phyloP scores from a whole-genome alignment of 35 echinoderm and acorn worm genomes.

The Holothuria glaberrima region DNA sequence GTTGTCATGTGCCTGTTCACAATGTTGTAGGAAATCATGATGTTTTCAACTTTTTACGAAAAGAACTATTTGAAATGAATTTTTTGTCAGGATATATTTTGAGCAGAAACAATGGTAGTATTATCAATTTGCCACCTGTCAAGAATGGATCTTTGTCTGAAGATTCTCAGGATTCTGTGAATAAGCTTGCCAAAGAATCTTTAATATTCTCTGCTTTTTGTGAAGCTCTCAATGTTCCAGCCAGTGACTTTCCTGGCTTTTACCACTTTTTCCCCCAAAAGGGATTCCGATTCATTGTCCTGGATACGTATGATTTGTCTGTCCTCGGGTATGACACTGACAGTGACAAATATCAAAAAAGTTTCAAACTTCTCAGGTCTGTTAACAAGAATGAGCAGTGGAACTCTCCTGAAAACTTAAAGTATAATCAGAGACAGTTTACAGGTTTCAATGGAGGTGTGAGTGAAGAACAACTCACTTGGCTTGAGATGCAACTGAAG shows the following conservation, averaged over 20 bases:
- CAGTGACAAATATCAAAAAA: conserved; percentile 16
- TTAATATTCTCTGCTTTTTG: conserved; percentile 9
- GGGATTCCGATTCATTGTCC: conserved; percentile 67
- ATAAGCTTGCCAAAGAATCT: not conserved
- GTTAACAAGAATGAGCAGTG: conserved; percentile 52
- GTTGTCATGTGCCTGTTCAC: conserved; percentile 58
- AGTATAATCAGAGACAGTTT: conserved; percentile 19
- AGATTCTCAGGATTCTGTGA: not conserved
- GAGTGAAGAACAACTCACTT: conserved; percentile 69
- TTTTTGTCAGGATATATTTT: conserved; percentile 53
- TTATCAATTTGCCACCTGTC: not conserved
- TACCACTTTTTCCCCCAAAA: conserved; percentile 78
- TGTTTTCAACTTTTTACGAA: conserved; percentile 80
- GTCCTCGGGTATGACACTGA: conserved; percentile 59
- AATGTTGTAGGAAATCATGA: conserved; percentile 90
- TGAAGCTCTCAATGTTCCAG: not conserved
- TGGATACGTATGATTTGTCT: conserved; percentile 64
- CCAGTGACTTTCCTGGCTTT: conserved; percentile 38
- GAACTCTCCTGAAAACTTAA: conserved; percentile 64
- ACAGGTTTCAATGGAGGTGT: conserved; percentile 64
- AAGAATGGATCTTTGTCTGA: not conserved
- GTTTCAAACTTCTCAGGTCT: conserved; percentile 28
- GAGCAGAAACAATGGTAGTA: not conserved
- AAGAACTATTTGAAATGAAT: conserved; percentile 58
- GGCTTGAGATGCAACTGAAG: conserved; percentile 73